Conservation (phyloP, 2,888 invertebrate species). For the Polydrusus pterygomalis region DNA sequence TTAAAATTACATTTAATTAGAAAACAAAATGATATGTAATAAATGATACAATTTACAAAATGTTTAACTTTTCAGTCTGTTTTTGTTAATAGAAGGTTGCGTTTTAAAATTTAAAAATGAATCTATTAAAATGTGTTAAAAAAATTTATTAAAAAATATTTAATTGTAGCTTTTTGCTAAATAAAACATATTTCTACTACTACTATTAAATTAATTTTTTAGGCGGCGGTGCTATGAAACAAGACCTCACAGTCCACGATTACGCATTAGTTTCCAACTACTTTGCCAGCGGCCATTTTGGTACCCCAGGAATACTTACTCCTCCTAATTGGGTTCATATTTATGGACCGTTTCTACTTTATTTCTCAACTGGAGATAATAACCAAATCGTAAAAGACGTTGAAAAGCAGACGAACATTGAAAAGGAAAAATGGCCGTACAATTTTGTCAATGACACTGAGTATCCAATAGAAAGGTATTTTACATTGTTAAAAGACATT, state of each 20-base stretch:
- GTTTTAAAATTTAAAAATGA: too few relatives aligned
- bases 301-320: slow-evolving; percentile 2
- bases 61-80: too few relatives aligned
- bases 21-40: too few relatives aligned
- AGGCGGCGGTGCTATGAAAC: slow-evolving; percentile 34
- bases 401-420: slow-evolving; percentile 14
- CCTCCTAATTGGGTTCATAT: slow-evolving; percentile 22
- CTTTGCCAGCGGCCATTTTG: slow-evolving; percentile 30
- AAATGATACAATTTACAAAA: too few relatives aligned
- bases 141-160: too few relatives aligned
- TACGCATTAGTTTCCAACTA: slow-evolving; percentile 6
- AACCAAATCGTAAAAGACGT: slow-evolving; percentile 11
- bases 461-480: slow-evolving; percentile 23
- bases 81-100: too few relatives aligned
- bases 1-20: too few relatives aligned
- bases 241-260: slow-evolving; percentile 19
- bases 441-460: slow-evolving; percentile 29
- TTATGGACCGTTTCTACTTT: slow-evolving; percentile 34
- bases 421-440: slow-evolving; percentile 29
- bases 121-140: too few relatives aligned
- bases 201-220: neutral
- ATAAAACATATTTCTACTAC: too few relatives aligned
- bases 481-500: neutral
- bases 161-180: too few relatives aligned
- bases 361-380: slow-evolving; percentile 28